A percentile compares a stretch with the other conserved stretches of the same genome.
phyloP scores from a whole-genome alignment of 2,113 vertebrate species.

The Amblyopsis rosae region DNA sequence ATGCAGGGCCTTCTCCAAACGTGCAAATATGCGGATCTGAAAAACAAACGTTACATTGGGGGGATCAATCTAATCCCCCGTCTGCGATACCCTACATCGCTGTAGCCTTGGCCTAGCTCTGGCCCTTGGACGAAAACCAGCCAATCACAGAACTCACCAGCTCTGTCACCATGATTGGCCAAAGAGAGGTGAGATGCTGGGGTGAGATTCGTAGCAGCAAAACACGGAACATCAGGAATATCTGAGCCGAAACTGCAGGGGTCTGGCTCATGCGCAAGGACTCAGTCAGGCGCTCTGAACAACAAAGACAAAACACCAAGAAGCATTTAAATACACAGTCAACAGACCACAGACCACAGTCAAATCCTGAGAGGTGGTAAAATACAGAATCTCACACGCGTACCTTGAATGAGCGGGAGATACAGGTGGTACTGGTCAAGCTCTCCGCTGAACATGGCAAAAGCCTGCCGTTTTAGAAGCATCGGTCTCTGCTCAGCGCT shows the following conservation, averaged over 20 bases:
- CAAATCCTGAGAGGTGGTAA: background rate
- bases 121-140: background rate
- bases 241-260: slow-evolving; percentile 85
- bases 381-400: slow-evolving; percentile 17
- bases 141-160: slow-evolving; percentile 75
- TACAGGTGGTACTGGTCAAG: slow-evolving; percentile 94
- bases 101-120: background rate
- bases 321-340: background rate
- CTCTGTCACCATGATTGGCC: slow-evolving; percentile 98
- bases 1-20: slow-evolving; percentile 86
- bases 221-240: slow-evolving; percentile 96
- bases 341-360: too few relatives aligned
- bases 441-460: slow-evolving; percentile 94
- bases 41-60: slow-evolving; percentile 16
- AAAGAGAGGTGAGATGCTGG: slow-evolving; percentile 92
- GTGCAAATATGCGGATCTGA: slow-evolving; percentile 88
- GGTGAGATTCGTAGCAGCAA: slow-evolving; percentile 91
- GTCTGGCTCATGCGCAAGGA: slow-evolving; percentile 88
- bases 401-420: slow-evolving; percentile 95
- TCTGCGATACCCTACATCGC: background rate
- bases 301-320: background rate
- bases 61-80: background rate
- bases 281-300: slow-evolving; percentile 91
- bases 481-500: slow-evolving; percentile 93
- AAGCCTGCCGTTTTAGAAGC: slow-evolving; percentile 93